A percentile compares a stretch with the other conserved stretches of the same genome.
phyloP scores from a whole-genome alignment of 2,797 vertebrate species.

The Ctenosaura bakeri region DNA sequence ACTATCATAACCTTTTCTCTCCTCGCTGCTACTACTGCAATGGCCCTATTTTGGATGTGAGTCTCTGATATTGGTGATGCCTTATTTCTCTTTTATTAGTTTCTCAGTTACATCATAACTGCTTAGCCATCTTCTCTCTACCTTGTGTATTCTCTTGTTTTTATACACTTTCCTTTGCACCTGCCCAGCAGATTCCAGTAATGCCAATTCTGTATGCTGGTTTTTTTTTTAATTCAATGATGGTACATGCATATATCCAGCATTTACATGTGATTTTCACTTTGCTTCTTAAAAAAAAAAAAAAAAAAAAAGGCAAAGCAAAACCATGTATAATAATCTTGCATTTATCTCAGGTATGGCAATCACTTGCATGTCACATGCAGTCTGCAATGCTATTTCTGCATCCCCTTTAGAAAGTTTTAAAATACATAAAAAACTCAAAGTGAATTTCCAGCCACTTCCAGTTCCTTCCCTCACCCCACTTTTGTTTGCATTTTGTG shows the following conservation, averaged over 20 bases:
- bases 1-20: constrained; percentile 95
- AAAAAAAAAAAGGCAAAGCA: not conserved
- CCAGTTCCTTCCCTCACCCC: no score
- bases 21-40: constrained; percentile 96
- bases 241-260: not conserved
- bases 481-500: no score
- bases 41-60: constrained; percentile 92
- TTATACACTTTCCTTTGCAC: not conserved
- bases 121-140: not conserved
- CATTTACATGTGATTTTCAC: not conserved
- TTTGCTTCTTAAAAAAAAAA: not conserved
- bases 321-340: no score
- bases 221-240: not conserved
- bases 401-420: no score
- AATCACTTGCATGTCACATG: no score
- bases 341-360: no score
- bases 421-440: no score
- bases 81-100: not conserved
- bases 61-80: constrained; percentile 44
- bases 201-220: not conserved
- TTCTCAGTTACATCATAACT: no score
- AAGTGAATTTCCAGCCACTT: no score
- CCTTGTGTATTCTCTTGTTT: constrained; percentile 6
- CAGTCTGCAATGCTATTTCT: no score
- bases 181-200: not conserved